Evolutionary conservation across 2,113 vertebrate genomes (phyloP).

Genomic region (Maccullochella peelii): DNA sequence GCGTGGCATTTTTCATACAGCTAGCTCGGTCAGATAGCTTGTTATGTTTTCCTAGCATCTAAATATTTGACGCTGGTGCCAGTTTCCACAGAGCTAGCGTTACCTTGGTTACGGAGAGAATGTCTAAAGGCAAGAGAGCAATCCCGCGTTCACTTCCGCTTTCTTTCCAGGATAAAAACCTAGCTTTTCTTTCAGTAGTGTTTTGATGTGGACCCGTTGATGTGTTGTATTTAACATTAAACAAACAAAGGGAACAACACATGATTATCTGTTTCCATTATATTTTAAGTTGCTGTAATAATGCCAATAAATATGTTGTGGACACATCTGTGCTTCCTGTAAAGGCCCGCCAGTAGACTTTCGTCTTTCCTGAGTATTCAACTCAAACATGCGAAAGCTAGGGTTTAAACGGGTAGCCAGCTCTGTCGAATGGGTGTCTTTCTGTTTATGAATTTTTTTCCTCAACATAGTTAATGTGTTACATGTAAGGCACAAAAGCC

Average conservation of each 20-base stretch:
- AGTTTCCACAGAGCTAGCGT: slow-evolving; percentile 8
- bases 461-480: neutral
- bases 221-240: neutral
- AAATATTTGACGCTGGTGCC: neutral
- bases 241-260: neutral
- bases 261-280: neutral
- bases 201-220: neutral
- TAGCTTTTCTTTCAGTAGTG: too few species aligned
- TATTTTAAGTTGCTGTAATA: neutral
- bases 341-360: neutral
- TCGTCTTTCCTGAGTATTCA: neutral
- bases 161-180: neutral
- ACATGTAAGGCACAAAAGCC: neutral
- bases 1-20: too few species aligned
- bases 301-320: neutral
- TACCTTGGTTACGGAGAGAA: slow-evolving; percentile 39
- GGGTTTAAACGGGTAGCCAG: too few species aligned
- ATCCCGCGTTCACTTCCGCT: slow-evolving; percentile 15
- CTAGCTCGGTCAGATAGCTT: neutral
- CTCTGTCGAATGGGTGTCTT: too few species aligned
- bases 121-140: neutral
- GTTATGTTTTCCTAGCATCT: neutral
- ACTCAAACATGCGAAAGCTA: neutral
- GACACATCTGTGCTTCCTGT: neutral
- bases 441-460: neutral